Conservation (phyloP, 2,888 invertebrate genomes). For the Malthinus flaveolus region DNA sequence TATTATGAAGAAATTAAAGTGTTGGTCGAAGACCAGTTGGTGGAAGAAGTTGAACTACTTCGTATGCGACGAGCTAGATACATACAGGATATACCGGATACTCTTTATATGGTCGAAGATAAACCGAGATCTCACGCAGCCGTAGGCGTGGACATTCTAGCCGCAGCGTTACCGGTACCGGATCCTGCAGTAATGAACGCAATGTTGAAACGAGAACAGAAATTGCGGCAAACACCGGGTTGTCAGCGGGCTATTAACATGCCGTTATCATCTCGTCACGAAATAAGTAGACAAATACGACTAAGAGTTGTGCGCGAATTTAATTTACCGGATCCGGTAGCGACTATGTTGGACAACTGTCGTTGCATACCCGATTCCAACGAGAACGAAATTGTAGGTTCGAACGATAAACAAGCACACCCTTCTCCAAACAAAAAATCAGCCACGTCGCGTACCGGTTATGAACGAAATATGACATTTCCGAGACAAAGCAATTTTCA, state of each 20-base stretch:
- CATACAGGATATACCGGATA: conserved; percentile 87
- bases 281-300: conserved; percentile 77
- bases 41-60: conserved; percentile 75
- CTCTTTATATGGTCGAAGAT: conserved; percentile 85
- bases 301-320: conserved; percentile 91
- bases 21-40: conserved; percentile 80
- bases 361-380: conserved; percentile 48
- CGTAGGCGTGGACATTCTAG: conserved; percentile 66
- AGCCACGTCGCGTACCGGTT: conserved; percentile 47
- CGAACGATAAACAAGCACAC: conserved; percentile 47
- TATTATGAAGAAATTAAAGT: conserved; percentile 94
- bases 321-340: conserved; percentile 87
- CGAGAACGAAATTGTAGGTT: conserved; percentile 43
- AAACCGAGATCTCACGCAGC: conserved; percentile 56
- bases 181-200: conserved; percentile 74
- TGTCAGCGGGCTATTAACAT: conserved; percentile 78
- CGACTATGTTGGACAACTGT: conserved; percentile 70
- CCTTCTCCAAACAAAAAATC: conserved; percentile 52
- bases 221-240: conserved; percentile 76
- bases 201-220: conserved; percentile 84
- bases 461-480: conserved; percentile 66
- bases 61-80: conserved; percentile 65
- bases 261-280: conserved; percentile 74
- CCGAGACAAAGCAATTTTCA: conserved; percentile 58
- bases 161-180: conserved; percentile 72